Base-by-base conservation (phyloP, 2,113 vertebrate genomes). In the Oryzias woworae region DNA sequence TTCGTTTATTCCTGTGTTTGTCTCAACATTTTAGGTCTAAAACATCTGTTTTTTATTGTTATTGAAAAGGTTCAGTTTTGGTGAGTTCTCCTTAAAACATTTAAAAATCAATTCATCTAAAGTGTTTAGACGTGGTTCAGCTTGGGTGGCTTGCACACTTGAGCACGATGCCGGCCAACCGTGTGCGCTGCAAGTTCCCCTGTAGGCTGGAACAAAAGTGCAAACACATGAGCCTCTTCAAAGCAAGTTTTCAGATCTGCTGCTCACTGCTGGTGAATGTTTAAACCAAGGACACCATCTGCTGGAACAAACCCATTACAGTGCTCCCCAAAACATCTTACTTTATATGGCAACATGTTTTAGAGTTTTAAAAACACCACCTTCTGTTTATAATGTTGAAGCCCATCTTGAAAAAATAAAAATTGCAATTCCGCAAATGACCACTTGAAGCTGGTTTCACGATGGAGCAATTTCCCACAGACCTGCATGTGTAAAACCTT, bases 171-270 rank as follows among this genome's bases (percentile, higher is more conserved):
- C 43, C 48, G 62, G 16, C 49, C 4, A 48, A 15, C 7, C 15
- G 52, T 59, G 56, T 42, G 52, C n/a, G 26, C 50, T 44, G n/a
- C 59, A 53, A 45, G 36, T 54, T 36, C 14, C 49, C 23, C 17
- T 14, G 18, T 41, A 22, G n/a, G 49, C 3, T 47, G 6, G 48
- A 10, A 24, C 28, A 70, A 24, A 15, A 16, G 44, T 16, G 15
- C 12, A 14, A 44, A 15, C 42, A 14, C 42, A 44, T 4, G 12
- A 44, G 10, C 62, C 23, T 50, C 52, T 60, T 26, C 51, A 58
- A 67, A 56, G 65, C 54, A 65, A 57, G 66, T 16, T 58, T 44
- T 20, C 41, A 53, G 47, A 55, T 28, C 54, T 20, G 17, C 24
- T 2, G 5, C 41, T 57, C 17, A 48, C 46, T 7, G 17, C n/a